Evolutionary conservation across 2,888 invertebrate species (phyloP), one percentile per base, ranked within the genome.

Genomic region (Andrena dorsata): DNA sequence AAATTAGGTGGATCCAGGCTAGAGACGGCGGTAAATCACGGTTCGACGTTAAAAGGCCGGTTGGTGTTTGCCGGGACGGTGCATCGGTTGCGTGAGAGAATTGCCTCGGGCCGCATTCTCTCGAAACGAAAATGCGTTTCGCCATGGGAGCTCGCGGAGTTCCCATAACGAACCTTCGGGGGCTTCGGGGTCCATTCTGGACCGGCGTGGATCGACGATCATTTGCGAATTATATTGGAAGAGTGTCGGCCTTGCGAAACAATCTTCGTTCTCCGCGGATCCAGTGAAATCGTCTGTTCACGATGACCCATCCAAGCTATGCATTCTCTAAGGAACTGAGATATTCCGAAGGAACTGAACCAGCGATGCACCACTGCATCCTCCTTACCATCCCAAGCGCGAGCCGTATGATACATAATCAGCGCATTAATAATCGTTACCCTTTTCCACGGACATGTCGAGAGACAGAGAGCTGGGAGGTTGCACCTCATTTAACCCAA

Each of bases 61-160:
- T 30, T 70, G 28, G 74, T 63, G 47, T 47, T 66, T 35, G 53
- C 20, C 61, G 28, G 64, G 16, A 47, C 61, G 68, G 51, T 30
- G 53, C 70, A 35, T 61, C 47, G 77, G 71, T 71, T 76, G 85
- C 85, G 85, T 87, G 87, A 83, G 85, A 87, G 72, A 69, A 35
- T 76, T 47, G 82, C 74, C 85, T 66, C 56, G 60, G 83, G 84
- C 82, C 60, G 60, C 58, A 56, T 66, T 82, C 76, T 79, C 76
- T 70, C 69, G 64, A 56, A 70, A 74, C 79, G 74, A 83, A 83
- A 81, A 81, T 80, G 76, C 79, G 60, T 76, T 85, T 71, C 81
- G 76, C 84, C 82, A 86, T 84, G 86, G 82, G 86, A 86, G 84
- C 80, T 71, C 84, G 64, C 70, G 72, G 26, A 75, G 73, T 86